These are phyloP conservation scores for Caenorhabditis sp. DNA, from an alignment of 2,888 invertebrate species.

Conservation along the genomic window DNA sequence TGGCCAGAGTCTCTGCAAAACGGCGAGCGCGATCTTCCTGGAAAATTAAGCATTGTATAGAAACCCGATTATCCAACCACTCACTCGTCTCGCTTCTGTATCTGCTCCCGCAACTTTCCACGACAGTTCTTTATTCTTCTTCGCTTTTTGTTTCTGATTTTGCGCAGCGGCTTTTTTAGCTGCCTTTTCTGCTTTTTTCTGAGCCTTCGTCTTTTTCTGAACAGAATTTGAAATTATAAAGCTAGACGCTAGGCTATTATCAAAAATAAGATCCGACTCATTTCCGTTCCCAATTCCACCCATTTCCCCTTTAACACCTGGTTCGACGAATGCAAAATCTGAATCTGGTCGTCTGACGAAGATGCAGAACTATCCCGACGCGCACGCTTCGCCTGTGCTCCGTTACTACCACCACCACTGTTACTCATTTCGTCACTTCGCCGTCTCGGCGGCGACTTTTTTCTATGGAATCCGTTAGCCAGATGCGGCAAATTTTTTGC, in stretches of 20 bases:
- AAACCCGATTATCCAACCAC: background rate
- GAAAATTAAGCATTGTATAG: conserved; percentile 19
- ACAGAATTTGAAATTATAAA: conserved; percentile 15
- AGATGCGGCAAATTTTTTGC: conserved; percentile 66
- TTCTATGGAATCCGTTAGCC: conserved; percentile 59
- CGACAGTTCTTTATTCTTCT: background rate
- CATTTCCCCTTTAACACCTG: conserved; percentile 50
- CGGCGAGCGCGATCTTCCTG: conserved; percentile 73
- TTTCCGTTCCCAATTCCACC: conserved; percentile 45
- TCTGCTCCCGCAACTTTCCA: conserved; percentile 47
- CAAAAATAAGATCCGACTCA: background rate
- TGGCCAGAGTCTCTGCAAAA: conserved; percentile 62
- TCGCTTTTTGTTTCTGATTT: conserved; percentile 34
- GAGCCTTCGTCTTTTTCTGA: conserved; percentile 62
- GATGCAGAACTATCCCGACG: conserved; percentile 36
- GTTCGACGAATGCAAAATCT: conserved; percentile 54
- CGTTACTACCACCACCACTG: conserved; percentile 21
- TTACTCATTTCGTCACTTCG: conserved; percentile 61
- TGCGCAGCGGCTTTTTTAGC: conserved; percentile 30
- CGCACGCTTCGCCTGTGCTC: conserved; percentile 39
- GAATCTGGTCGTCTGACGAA: conserved; percentile 52
- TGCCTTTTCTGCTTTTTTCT: conserved; percentile 55
- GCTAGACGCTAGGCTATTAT: background rate
- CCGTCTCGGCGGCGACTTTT: conserved; percentile 52
- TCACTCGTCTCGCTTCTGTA: conserved; percentile 34